Conservation (phyloP, 2,888 invertebrate genomes). For the Nomada ruficornis region DNA sequence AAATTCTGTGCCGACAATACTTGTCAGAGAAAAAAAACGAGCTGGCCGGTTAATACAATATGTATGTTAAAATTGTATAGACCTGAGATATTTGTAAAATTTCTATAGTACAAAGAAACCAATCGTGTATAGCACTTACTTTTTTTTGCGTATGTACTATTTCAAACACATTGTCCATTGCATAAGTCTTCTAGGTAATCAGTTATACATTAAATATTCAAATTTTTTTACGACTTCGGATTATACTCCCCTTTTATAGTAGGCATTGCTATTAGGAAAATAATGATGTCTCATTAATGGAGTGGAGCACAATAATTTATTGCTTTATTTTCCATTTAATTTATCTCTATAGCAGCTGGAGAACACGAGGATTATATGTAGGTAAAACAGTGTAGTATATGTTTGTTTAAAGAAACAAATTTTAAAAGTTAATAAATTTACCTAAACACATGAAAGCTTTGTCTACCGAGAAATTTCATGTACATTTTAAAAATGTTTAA, state of each 20-base stretch:
- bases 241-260: not conserved
- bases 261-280: not conserved
- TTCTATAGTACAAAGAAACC: constrained; percentile 74
- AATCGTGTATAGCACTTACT: constrained; percentile 48
- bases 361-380: constrained; percentile 8
- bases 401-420: constrained; percentile 21
- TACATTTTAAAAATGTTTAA: constrained; percentile 9
- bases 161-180: constrained; percentile 44
- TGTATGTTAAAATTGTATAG: constrained; percentile 44
- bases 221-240: not conserved
- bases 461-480: not conserved
- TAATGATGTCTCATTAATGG: not conserved
- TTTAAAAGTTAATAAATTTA: constrained; percentile 27
- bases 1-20: constrained; percentile 35
- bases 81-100: constrained; percentile 62
- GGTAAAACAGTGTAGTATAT: constrained; percentile 9
- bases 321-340: not conserved
- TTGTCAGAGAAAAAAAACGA: constrained; percentile 16
- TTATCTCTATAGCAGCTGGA: not conserved
- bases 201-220: constrained; percentile 34
- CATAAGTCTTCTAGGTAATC: constrained; percentile 54
- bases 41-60: constrained; percentile 17
- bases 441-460: not conserved
- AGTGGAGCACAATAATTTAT: not conserved
- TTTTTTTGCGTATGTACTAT: constrained; percentile 52